Percentiles rank a stretch among this genome's conserved stretches.
Conservation (phyloP, 2,888 invertebrate species). For the Trissolcus brochymenae region DNA sequence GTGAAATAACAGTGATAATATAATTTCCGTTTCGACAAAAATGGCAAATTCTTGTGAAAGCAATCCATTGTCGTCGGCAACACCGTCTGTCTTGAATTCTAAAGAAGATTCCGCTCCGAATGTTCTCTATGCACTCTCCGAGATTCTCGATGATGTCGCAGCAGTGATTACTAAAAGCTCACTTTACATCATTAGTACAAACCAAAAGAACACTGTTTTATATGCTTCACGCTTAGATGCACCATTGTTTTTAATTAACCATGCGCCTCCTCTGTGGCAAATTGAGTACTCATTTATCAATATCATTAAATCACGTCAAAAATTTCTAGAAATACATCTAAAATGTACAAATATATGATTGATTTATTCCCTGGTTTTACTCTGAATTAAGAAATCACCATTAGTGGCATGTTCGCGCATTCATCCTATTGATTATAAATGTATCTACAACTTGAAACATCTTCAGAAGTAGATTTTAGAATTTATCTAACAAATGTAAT, state of each 20-base stretch:
- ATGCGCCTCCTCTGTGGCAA: too few relatives aligned
- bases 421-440: too few relatives aligned
- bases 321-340: conserved; percentile 58
- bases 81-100: conserved; percentile 62
- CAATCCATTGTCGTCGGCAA: conserved; percentile 63
- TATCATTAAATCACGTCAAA: conserved; percentile 20
- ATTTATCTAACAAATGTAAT: too few relatives aligned
- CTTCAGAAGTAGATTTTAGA: too few relatives aligned
- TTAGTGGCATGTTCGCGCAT: too few relatives aligned
- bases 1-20: conserved; percentile 53
- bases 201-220: conserved; percentile 4
- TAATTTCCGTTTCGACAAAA: conserved; percentile 55
- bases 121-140: conserved; percentile 60
- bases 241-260: background rate
- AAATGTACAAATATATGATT: too few relatives aligned
- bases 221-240: background rate
- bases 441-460: too few relatives aligned
- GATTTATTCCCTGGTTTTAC: too few relatives aligned
- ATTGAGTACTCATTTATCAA: too few relatives aligned
- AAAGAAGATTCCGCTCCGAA: conserved; percentile 62
- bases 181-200: conserved; percentile 18
- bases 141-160: conserved; percentile 59
- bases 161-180: conserved; percentile 13
- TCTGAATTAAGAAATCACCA: too few relatives aligned
- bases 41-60: conserved; percentile 61